Conservation (phyloP, 1,140 invertebrate species). For the Samia ricini region DNA sequence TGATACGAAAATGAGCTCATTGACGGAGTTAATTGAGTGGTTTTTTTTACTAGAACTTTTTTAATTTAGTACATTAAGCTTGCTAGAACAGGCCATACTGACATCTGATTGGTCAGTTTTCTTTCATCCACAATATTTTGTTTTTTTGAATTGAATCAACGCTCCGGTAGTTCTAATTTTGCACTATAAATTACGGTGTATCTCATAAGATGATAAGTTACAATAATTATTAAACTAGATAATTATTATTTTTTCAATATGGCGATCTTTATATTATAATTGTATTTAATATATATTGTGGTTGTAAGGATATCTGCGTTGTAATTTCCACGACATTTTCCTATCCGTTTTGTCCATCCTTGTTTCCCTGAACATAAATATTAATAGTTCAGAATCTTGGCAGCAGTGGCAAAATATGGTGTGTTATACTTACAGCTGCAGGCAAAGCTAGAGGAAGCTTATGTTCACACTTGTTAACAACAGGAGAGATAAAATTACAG, state of each 20-base stretch:
- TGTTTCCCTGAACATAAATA: constrained; percentile 39
- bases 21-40: constrained; percentile 66
- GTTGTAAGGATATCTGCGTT: constrained; percentile 78
- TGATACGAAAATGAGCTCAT: constrained; percentile 67
- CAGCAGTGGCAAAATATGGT: constrained; percentile 62
- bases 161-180: constrained; percentile 70
- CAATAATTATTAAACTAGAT: constrained; percentile 75
- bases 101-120: constrained; percentile 72
- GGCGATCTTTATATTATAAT: constrained; percentile 78
- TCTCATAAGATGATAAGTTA: constrained; percentile 76
- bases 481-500: constrained; percentile 63
- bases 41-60: constrained; percentile 67
- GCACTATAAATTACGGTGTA: constrained; percentile 77
- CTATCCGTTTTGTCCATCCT: constrained; percentile 53
- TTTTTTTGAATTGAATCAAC: constrained; percentile 62
- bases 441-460: constrained; percentile 54
- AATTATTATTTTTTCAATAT: constrained; percentile 77
- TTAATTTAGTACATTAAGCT: constrained; percentile 74
- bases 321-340: constrained; percentile 72
- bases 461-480: constrained; percentile 66
- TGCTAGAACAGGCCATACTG: constrained; percentile 70
- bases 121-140: constrained; percentile 78
- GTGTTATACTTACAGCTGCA: constrained; percentile 62
- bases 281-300: constrained; percentile 80
- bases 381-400: constrained; percentile 34